Conservation (phyloP, 2,888 invertebrate genomes). For the Tetranychus piercei region DNA sequence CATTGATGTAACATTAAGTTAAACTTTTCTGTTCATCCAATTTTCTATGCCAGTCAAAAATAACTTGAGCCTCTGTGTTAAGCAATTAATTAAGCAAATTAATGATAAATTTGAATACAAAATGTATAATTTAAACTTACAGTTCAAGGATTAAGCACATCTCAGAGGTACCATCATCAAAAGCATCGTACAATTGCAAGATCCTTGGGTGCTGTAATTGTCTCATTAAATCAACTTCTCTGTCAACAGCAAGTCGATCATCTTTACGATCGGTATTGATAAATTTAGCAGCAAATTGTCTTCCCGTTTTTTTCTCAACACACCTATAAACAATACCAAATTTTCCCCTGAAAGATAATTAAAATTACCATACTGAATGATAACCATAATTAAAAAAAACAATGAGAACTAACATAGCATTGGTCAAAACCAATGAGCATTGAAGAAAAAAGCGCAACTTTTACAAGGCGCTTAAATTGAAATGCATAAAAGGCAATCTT, state of each 20-base stretch:
- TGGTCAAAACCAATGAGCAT: neutral
- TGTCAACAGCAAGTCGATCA: slow-evolving; percentile 71
- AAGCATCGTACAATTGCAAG: slow-evolving; percentile 92
- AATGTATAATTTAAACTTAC: slow-evolving; percentile 45
- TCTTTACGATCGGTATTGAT: slow-evolving; percentile 65
- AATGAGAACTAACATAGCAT: neutral
- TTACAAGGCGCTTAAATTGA: neutral
- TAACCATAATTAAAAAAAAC: neutral
- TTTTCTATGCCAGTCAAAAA: neutral
- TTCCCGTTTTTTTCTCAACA: slow-evolving; percentile 56
- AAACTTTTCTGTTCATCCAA: no score
- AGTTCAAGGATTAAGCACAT: slow-evolving; percentile 94
- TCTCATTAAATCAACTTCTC: slow-evolving; percentile 93
- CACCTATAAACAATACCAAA: slow-evolving; percentile 91
- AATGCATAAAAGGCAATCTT: neutral
- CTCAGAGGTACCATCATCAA: slow-evolving; percentile 53
- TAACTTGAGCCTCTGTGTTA: neutral
- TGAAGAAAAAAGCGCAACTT: neutral
- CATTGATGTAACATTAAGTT: no score
- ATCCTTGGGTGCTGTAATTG: slow-evolving; percentile 79
- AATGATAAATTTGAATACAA: neutral
- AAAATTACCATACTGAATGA: slow-evolving; percentile 24
- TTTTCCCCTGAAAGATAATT: slow-evolving; percentile 52
- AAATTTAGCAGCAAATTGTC: slow-evolving; percentile 77
- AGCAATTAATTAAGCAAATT: slow-evolving; percentile 5